phyloP scores from a whole-genome alignment of 2,888 invertebrate species.

The Exocentrus adspersus region DNA sequence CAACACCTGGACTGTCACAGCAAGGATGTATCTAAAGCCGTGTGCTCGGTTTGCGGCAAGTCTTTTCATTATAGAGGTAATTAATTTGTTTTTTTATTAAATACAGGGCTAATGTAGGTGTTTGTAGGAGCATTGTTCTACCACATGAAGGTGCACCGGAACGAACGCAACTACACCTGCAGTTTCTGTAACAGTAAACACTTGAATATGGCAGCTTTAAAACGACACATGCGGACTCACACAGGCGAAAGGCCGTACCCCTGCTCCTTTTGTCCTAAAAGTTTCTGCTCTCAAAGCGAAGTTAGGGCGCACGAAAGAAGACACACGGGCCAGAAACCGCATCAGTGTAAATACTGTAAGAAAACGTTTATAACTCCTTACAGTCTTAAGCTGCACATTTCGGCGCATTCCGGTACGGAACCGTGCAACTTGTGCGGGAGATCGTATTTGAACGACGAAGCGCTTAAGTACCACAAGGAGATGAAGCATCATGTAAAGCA shows the following conservation, averaged over 20 bases:
- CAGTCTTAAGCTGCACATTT: slow-evolving; percentile 39
- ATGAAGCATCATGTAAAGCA: slow-evolving; percentile 27
- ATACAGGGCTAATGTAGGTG: neutral
- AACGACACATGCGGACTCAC: slow-evolving; percentile 42
- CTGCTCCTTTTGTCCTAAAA: slow-evolving; percentile 41
- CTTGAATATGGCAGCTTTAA: slow-evolving; percentile 29
- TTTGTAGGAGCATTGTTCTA: slow-evolving; percentile 40
- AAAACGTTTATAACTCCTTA: slow-evolving; percentile 36
- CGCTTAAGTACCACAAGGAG: slow-evolving; percentile 31
- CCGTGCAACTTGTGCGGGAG: slow-evolving; percentile 34
- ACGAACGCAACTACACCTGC: slow-evolving; percentile 39
- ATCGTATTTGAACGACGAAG: slow-evolving; percentile 34
- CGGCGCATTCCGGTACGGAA: slow-evolving; percentile 39
- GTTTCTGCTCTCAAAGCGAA: slow-evolving; percentile 39
- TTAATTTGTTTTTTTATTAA: neutral
- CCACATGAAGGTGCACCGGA: slow-evolving; percentile 47
- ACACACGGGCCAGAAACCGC: slow-evolving; percentile 40
- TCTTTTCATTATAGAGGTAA: slow-evolving; percentile 31
- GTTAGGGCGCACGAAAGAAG: slow-evolving; percentile 39
- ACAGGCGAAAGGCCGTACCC: slow-evolving; percentile 41
- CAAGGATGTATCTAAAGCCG: slow-evolving; percentile 22
- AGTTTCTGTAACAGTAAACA: slow-evolving; percentile 38
- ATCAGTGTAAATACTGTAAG: slow-evolving; percentile 38
- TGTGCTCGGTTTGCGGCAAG: slow-evolving; percentile 39
- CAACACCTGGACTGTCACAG: slow-evolving; percentile 27